Evolutionary conservation across 2,797 vertebrate genomes (phyloP), one percentile per base, ranked within the genome.

Genomic region (Sebastes oblongus): DNA sequence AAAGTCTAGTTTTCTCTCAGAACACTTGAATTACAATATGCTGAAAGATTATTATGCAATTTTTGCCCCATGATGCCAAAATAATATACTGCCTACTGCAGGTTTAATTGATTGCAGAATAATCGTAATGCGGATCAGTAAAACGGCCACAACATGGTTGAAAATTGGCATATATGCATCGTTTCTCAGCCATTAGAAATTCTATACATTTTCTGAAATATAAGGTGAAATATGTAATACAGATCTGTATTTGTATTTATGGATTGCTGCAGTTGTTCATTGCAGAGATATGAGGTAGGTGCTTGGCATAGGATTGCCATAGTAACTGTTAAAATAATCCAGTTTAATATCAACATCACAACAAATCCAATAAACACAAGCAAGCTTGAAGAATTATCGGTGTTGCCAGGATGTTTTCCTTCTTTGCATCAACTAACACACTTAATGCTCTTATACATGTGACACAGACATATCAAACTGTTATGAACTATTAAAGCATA

Each of bases 311-410:
- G 22, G 20, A 72, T 72, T 67, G 34, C 18, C 11, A 27, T 24
- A 39, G 30, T 27, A 65, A 50, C 52, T 74, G 22, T 64, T 59
- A 4, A 30, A 30, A 68, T 69, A 66, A 83, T 78, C 39, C 42
- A 55, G 16, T 75, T 66, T 20, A 66, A 70, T 18, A 80, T 76
- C 27, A 30, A 56, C 34, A 68, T 72, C 42, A 67, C 25, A 64
- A 36, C 32, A 32, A 79, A 83, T 79, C 42, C 39, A 75, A 32
- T 70, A 59, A 34, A 72, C 20, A 42, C 24, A 32, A 60, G 14
- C 10, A 72, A 66, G 22, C 39, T 66, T 55, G 14, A 72, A 66
- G 16, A 46, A 62, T 55, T 46, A 2, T 30, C 0, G 1, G 1
- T 13, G 12, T 60, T 67, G 59, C 66, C 66, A 75, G 22, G 54